phyloP scores from a whole-genome alignment of 1,140 invertebrate species.

The Drosophila nannoptera region DNA sequence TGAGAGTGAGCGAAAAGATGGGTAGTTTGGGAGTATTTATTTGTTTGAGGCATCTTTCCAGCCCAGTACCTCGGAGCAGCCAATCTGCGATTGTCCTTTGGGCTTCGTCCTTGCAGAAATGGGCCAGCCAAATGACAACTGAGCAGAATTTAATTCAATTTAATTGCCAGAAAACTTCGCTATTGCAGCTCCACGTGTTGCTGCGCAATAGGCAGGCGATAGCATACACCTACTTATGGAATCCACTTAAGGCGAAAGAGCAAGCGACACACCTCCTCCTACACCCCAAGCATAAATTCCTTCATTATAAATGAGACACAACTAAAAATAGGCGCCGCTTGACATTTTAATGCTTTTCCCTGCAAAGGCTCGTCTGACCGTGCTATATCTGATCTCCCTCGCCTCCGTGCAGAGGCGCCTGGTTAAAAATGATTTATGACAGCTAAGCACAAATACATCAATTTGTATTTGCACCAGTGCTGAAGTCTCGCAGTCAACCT shows the following conservation, averaged over 20 bases:
- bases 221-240: slow-evolving; percentile 10
- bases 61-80: slow-evolving; percentile 27
- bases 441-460: slow-evolving; percentile 51
- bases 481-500: slow-evolving; percentile 29
- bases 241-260: slow-evolving; percentile 9
- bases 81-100: slow-evolving; percentile 12
- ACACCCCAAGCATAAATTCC: background rate
- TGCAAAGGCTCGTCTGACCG: slow-evolving; percentile 32
- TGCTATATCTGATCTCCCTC: slow-evolving; percentile 25
- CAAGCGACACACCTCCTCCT: background rate
- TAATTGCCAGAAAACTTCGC: slow-evolving; percentile 15
- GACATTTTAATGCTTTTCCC: slow-evolving; percentile 35
- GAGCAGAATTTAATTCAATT: slow-evolving; percentile 24
- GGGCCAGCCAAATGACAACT: slow-evolving; percentile 42
- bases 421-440: slow-evolving; percentile 46
- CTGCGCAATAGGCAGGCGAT: background rate
- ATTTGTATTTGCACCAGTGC: slow-evolving; percentile 50
- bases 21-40: slow-evolving; percentile 2
- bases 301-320: slow-evolving; percentile 16
- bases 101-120: slow-evolving; percentile 42
- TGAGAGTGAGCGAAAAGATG: too few species aligned
- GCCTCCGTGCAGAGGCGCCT: too few species aligned
- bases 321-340: slow-evolving; percentile 45
- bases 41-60: slow-evolving; percentile 52
- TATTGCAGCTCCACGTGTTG: background rate